Conservation (phyloP, 1,140 invertebrate species). For the Megathymus violae region DNA sequence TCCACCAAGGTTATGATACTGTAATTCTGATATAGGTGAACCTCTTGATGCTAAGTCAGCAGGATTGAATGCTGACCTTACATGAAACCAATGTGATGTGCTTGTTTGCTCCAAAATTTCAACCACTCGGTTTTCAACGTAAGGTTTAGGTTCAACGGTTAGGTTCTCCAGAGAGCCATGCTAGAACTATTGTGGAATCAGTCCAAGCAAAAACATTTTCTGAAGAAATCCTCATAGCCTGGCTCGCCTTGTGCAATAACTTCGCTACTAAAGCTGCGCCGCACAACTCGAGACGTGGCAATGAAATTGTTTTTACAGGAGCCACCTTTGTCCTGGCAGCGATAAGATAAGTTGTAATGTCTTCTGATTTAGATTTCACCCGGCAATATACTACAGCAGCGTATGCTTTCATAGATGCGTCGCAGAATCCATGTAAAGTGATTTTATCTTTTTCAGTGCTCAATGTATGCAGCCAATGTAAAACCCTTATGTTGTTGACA, state of each 20-base stretch:
- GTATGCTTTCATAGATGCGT: constrained; percentile 46
- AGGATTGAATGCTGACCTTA: constrained; percentile 8
- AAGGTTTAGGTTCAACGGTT: constrained; percentile 37
- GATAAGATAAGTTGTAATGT: constrained; percentile 28
- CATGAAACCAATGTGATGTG: constrained; percentile 11
- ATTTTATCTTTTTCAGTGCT: constrained; percentile 34
- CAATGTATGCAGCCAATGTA: constrained; percentile 42
- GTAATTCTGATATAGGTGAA: constrained; percentile 4
- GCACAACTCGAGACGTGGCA: constrained; percentile 81
- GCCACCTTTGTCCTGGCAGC: constrained; percentile 43
- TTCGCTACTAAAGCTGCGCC: constrained; percentile 68
- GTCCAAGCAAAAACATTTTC: constrained; percentile 57
- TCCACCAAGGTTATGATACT: constrained; percentile 1
- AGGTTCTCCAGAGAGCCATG: constrained; percentile 54
- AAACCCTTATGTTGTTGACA: constrained; percentile 41
- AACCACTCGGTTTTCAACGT: constrained; percentile 30
- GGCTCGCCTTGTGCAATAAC: constrained; percentile 47
- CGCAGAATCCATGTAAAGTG: constrained; percentile 54
- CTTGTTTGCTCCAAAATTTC: constrained; percentile 31
- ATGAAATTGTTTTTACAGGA: constrained; percentile 47
- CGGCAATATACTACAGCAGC: constrained; percentile 44
- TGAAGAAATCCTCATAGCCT: constrained; percentile 33
- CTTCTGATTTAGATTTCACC: constrained; percentile 24
- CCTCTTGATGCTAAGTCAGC: constrained; percentile 21
- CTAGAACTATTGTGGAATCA: constrained; percentile 70